Conservation (phyloP, 2,888 invertebrate species). For the Caenorhabditis virilis region DNA sequence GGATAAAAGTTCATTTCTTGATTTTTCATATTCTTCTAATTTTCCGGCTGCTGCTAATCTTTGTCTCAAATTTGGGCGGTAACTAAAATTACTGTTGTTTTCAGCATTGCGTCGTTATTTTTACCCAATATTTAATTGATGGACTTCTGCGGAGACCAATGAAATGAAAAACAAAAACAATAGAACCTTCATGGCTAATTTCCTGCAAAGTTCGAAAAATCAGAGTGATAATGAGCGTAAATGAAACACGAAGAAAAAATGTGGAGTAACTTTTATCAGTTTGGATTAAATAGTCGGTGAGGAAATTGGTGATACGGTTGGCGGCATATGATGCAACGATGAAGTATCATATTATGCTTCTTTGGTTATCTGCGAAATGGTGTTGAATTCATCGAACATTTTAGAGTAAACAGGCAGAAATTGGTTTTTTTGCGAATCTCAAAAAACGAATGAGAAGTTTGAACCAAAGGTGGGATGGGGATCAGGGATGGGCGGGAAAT, state of each 20-base stretch:
- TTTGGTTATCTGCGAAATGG: too few species aligned
- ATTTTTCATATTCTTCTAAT: slow-evolving; percentile 33
- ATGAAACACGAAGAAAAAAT: neutral
- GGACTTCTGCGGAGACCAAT: slow-evolving; percentile 22
- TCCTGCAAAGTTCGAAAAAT: too few species aligned
- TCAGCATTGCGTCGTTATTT: neutral
- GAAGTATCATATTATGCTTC: slow-evolving; percentile 27
- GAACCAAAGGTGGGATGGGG: too few species aligned
- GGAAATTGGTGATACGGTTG: neutral
- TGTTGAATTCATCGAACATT: too few species aligned
- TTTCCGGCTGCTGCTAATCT: slow-evolving; percentile 35
- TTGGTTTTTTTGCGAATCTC: too few species aligned
- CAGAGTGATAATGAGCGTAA: neutral
- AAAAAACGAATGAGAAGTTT: too few species aligned
- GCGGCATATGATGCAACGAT: slow-evolving; percentile 37
- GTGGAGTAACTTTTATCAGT: slow-evolving; percentile 1
- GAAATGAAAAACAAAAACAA: neutral
- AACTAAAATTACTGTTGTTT: slow-evolving; percentile 10
- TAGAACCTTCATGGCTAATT: neutral
- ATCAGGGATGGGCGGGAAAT: too few species aligned
- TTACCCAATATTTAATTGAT: slow-evolving; percentile 28
- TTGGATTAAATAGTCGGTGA: neutral
- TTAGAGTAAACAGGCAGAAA: too few species aligned
- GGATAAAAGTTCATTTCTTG: slow-evolving; percentile 4
- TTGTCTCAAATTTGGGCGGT: slow-evolving; percentile 37